phyloP scores from a whole-genome alignment of 1,140 invertebrate genomes.

The Goniozus legneri region DNA sequence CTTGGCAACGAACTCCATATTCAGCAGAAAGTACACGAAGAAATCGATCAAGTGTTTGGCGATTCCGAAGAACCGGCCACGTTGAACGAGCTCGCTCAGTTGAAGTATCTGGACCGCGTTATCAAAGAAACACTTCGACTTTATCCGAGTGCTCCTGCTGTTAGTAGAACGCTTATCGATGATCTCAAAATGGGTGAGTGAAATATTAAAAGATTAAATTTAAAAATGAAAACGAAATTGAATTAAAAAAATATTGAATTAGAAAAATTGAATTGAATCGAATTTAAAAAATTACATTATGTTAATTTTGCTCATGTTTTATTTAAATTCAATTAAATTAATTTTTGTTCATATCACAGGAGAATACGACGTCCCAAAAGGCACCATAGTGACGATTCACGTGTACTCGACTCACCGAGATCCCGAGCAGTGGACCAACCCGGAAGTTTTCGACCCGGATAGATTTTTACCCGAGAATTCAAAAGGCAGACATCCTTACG shows the following conservation, averaged over 20 bases:
- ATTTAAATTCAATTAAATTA: background rate
- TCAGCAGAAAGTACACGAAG: slow-evolving; percentile 62
- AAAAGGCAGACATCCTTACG: slow-evolving; percentile 46
- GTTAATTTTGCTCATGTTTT: background rate
- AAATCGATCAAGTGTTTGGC: slow-evolving; percentile 60
- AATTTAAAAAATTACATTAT: background rate
- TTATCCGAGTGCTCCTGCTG: slow-evolving; percentile 60
- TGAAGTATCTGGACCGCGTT: slow-evolving; percentile 62
- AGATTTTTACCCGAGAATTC: slow-evolving; percentile 61
- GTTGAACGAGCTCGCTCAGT: slow-evolving; percentile 49
- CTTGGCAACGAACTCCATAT: slow-evolving; percentile 56
- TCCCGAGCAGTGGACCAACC: slow-evolving; percentile 15
- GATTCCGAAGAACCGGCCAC: slow-evolving; percentile 35
- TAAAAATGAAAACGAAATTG: slow-evolving; percentile 5
- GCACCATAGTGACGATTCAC: background rate
- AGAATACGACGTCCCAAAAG: background rate
- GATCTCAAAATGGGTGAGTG: slow-evolving; percentile 22
- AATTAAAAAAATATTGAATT: background rate
- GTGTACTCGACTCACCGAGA: slow-evolving; percentile 6
- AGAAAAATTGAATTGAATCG: background rate
- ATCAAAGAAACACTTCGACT: slow-evolving; percentile 63
- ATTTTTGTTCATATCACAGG: slow-evolving; percentile 1
- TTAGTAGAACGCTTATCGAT: slow-evolving; percentile 38
- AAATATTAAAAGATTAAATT: slow-evolving; percentile 8
- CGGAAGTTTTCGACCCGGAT: slow-evolving; percentile 63